Evolutionary conservation across 2,888 invertebrate genomes (phyloP).

Genomic region (Entomobrya proxima): DNA sequence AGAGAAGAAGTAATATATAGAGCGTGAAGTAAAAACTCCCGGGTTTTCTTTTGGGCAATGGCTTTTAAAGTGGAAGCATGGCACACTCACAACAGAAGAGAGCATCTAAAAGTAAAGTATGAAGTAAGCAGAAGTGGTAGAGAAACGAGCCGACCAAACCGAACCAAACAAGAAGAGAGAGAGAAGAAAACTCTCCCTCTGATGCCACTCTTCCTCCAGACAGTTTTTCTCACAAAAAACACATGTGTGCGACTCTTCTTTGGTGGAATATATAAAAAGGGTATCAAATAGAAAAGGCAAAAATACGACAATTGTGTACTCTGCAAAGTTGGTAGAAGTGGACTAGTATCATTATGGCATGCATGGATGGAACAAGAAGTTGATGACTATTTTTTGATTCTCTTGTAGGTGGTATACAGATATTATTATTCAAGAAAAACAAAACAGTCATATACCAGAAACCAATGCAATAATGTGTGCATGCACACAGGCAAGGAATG

Average conservation of each 20-base stretch:
- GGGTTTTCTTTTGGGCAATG: conserved; percentile 35
- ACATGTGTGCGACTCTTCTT: conserved; percentile 37
- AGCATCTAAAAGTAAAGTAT: not conserved
- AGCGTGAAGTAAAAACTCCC: conserved; percentile 70
- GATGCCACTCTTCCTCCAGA: not conserved
- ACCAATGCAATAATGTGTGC: not conserved
- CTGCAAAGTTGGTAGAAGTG: not conserved
- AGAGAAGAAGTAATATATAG: conserved; percentile 67
- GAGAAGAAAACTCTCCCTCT: conserved; percentile 7
- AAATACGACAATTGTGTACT: conserved; percentile 6
- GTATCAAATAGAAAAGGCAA: conserved; percentile 17
- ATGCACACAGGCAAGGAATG: not conserved
- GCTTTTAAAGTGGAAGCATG: not conserved
- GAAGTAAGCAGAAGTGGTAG: conserved; percentile 11
- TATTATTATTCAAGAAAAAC: conserved; percentile 24
- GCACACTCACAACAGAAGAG: not conserved
- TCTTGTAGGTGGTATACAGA: not conserved
- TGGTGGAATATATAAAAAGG: conserved; percentile 23
- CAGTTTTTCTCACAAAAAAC: not conserved
- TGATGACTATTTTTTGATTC: conserved; percentile 1
- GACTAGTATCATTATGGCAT: not conserved
- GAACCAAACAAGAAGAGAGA: conserved; percentile 43
- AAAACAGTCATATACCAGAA: not conserved
- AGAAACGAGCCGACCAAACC: conserved; percentile 49
- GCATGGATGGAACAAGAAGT: not conserved